Percentiles rank a stretch among this genome's conserved stretches.
Evolutionary conservation across 2,888 invertebrate genomes (phyloP).

Genomic region (Chalcosyrphus nemorum): DNA sequence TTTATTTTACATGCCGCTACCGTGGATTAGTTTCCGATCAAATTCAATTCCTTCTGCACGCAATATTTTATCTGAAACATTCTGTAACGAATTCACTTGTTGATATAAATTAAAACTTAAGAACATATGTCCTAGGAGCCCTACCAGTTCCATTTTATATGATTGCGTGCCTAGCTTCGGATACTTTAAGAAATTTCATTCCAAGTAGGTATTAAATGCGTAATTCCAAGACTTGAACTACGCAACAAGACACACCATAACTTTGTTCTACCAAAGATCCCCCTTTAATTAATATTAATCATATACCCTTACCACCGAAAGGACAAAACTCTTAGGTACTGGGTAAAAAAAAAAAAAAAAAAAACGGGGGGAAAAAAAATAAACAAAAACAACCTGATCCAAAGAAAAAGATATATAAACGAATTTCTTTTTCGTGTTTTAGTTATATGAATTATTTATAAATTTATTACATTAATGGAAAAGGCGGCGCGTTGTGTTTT

Average conservation of each 20-base stretch:
- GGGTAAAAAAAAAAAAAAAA: slow-evolving; percentile 1
- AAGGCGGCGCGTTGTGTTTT: slow-evolving; percentile 52
- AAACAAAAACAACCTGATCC: slow-evolving; percentile 44
- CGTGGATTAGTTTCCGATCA: too few species aligned
- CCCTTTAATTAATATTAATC: slow-evolving; percentile 64
- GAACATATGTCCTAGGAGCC: too few species aligned
- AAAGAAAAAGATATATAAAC: slow-evolving; percentile 39
- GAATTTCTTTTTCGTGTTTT: slow-evolving; percentile 75
- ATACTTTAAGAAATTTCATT: not conserved
- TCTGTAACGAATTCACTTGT: too few species aligned
- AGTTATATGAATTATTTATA: slow-evolving; percentile 76
- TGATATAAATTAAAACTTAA: too few species aligned
- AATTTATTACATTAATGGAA: slow-evolving; percentile 76
- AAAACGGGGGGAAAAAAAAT: too few species aligned
- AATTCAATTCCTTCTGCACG: not conserved
- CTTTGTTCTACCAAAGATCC: slow-evolving; percentile 7
- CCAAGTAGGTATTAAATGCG: not conserved
- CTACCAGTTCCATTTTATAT: not conserved
- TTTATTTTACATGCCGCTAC: too few species aligned
- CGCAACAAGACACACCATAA: slow-evolving; percentile 3
- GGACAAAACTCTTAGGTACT: slow-evolving; percentile 49
- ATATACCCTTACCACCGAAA: slow-evolving; percentile 31
- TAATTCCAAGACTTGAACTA: not conserved
- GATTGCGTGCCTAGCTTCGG: not conserved
- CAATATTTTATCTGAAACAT: not conserved